Evolutionary conservation across 2,888 invertebrate genomes (phyloP), one percentile per base, ranked within the genome.

Genomic region (Caenorhabditis wallacei): DNA sequence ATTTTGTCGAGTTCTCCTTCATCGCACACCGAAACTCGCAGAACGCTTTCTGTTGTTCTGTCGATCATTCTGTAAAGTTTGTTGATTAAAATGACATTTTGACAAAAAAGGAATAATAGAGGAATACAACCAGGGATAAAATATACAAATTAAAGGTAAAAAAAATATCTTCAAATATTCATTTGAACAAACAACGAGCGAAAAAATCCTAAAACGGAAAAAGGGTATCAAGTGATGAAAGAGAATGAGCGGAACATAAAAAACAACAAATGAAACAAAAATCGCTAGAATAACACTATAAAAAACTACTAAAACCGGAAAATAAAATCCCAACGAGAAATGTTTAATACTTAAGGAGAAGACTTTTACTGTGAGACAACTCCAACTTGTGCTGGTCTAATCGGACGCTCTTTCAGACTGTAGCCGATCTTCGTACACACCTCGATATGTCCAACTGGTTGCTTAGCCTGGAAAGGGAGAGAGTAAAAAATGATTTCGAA

Each of bases 381-480:
- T 20, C 98, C 99, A 30, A 99, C 99, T 51, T 97, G 93, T 2
- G 99, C 98, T 48, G 99, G 97, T 87, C 99, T 94, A 89, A 99
- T 95, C 89, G 97, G 96, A 88, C 99, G 94, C 92, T 96, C 96
- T 90, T 96, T 96, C 71, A 99, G 94, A 92, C 96, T 96, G 93
- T 97, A 99, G 7, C 99, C 99, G 59, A 96, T 94, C 94, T 99
- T 98, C 76, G 96, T 96, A 0, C 98, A 97, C 0, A 96, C 95
- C 2, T 97, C 95, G 11, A 99, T 95, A 0, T 96, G 46, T 40
- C 80, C 84, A 5, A 63, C 63, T 30, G 70, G 84, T 70, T 81
- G 80, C 63, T 84, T 84, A 0, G 84, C 84, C 84, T 84, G 59
- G 22, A 84, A 80, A 22, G 10, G 2, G 43, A 40, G 10, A 26